phyloP scores from a whole-genome alignment of 2,113 vertebrate species.

The Vidua chalybeata region DNA sequence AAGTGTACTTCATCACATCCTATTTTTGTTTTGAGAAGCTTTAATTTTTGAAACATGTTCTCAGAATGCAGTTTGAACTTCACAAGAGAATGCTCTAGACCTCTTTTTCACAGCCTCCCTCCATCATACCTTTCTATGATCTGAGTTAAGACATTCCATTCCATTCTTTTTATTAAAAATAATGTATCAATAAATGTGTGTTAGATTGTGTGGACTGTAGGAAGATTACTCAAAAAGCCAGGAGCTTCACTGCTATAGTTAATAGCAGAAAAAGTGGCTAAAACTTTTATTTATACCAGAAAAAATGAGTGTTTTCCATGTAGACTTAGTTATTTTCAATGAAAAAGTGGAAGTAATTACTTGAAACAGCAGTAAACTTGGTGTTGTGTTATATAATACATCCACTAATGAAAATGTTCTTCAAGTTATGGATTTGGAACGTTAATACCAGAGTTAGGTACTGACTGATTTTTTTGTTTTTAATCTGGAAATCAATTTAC shows the following conservation, averaged over 20 bases:
- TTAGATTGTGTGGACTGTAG: neutral
- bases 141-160: neutral
- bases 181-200: neutral
- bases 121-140: neutral
- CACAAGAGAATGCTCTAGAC: neutral
- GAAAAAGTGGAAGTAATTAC: neutral
- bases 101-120: neutral
- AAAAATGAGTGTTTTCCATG: neutral
- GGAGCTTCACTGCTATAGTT: neutral
- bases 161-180: neutral
- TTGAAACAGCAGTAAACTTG: neutral
- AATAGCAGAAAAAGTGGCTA: neutral
- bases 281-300: neutral
- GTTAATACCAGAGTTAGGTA: neutral
- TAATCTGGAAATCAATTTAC: neutral
- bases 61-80: neutral
- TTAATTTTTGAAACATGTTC: neutral
- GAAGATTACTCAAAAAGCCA: neutral
- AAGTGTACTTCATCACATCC: neutral
- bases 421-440: neutral
- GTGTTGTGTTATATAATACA: neutral
- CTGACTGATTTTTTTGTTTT: neutral
- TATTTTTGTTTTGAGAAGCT: neutral
- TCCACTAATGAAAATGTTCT: neutral
- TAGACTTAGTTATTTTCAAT: neutral